Base-by-base conservation (phyloP, 2,888 invertebrate species). In the Drosophila paranaensis region DNA sequence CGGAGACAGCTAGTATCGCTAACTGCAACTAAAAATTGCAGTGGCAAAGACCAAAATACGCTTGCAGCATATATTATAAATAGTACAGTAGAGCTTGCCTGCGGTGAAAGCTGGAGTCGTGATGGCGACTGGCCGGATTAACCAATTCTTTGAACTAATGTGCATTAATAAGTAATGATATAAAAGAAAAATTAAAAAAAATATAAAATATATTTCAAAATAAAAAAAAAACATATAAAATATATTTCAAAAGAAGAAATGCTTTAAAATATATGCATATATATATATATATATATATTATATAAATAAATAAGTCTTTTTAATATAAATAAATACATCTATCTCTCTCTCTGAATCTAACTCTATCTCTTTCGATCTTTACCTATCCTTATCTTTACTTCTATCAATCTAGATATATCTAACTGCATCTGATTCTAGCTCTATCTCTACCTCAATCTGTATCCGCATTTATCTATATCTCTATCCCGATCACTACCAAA, bases 1-100 rank as follows among this genome's bases (percentile, higher is more conserved):
- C 9, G 3, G 51, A 14, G 37, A 37, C 8, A 53, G n/a, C 35
- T 20, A 9, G 53, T 9, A 39, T 14, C n/a, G 53, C 13, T 9
- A 3, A 20, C 3, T 51, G 20, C 50, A 35, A 35, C 35, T 37
- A 25, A 54, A 27, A 40, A n/a, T 40, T 54, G 51, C 35, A 51
- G 4, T 51, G 20, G 14, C 14, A 20, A 10, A 14, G 20, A 37
- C 25, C 25, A 2, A 35, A 37, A 25, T 14, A 20, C 25, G 6
- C 35, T 51, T 6, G 33, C 51, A 37, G 14, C 37, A 53, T 53
- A 53, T 50, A 33, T 13, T 20, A 2, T 14, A 14, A 5, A 25
- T 4, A 14, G 14, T 14, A 53, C 51, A 10, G 51, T 37, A 48
- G 0, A 14, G 37, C 37, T 37, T 37, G 35, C 33, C 33, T n/a